Evolutionary conservation across 2,888 invertebrate species (phyloP).

Genomic region (Microctonus brassicae): DNA sequence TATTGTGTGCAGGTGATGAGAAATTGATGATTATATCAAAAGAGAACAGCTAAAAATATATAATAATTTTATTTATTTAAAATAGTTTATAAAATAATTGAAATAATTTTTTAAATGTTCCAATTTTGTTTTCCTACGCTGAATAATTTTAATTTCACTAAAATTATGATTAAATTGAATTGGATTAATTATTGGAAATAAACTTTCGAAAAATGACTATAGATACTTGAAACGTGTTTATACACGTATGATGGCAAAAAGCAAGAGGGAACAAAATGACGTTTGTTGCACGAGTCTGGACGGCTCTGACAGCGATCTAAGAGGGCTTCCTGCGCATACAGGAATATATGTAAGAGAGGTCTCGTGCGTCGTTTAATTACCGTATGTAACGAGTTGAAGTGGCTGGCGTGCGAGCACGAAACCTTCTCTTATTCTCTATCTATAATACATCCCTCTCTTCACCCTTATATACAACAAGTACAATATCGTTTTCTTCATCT

Average conservation of each 20-base stretch:
- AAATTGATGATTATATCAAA: slow-evolving; percentile 5
- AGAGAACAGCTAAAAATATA: neutral
- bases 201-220: too few relatives aligned
- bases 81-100: too few relatives aligned
- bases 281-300: slow-evolving; percentile 37
- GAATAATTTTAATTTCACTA: too few relatives aligned
- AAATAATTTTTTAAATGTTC: too few relatives aligned
- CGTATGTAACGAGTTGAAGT: slow-evolving; percentile 69
- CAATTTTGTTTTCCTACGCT: too few relatives aligned
- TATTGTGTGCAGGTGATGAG: neutral
- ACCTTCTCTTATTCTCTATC: slow-evolving; percentile 48
- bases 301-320: slow-evolving; percentile 57
- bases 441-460: slow-evolving; percentile 11
- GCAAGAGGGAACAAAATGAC: slow-evolving; percentile 12
- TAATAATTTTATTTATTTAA: too few relatives aligned
- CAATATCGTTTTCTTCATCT: neutral
- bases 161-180: too few relatives aligned
- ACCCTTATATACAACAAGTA: slow-evolving; percentile 4
- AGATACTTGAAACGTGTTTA: slow-evolving; percentile 26
- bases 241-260: slow-evolving; percentile 26
- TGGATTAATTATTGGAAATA: too few relatives aligned
- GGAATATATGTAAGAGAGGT: slow-evolving; percentile 47
- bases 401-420: slow-evolving; percentile 65
- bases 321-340: slow-evolving; percentile 40
- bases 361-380: slow-evolving; percentile 70